Evolutionary conservation across 2,113 vertebrate genomes (phyloP).

Genomic region (Emydura subglobosa): DNA sequence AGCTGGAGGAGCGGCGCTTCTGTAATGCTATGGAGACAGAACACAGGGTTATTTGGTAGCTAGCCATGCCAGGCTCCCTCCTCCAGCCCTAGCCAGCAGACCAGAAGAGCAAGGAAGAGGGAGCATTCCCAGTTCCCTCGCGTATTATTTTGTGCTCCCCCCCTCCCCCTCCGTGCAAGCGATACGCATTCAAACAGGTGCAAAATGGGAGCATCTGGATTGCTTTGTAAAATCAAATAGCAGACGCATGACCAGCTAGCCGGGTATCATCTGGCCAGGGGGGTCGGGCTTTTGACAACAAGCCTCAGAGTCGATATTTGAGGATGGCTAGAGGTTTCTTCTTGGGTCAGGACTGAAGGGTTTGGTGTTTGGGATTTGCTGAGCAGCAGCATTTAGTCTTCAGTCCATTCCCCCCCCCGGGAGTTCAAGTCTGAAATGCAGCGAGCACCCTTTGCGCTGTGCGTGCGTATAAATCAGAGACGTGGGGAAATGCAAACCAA

Average conservation of each 20-base stretch:
- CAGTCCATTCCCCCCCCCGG: neutral
- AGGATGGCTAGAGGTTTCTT: too few relatives aligned
- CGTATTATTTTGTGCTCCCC: neutral
- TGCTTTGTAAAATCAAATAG: neutral
- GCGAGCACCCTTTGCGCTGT: neutral
- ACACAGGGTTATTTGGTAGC: neutral
- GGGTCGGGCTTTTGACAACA: neutral
- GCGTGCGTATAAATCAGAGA: rapidly evolving
- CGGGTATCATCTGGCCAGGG: neutral
- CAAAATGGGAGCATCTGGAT: neutral
- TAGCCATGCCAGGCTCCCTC: neutral
- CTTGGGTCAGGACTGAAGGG: neutral
- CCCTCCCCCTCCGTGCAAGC: neutral
- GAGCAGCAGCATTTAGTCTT: neutral
- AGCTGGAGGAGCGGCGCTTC: neutral
- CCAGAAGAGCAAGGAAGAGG: neutral
- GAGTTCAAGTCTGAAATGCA: neutral
- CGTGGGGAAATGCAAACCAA: too few relatives aligned
- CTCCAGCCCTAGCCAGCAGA: neutral
- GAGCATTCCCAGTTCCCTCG: too few relatives aligned
- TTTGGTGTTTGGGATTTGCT: neutral
- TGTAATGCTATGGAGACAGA: neutral
- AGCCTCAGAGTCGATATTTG: neutral
- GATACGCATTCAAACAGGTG: conserved; percentile 25
- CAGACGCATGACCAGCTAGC: neutral